A percentile compares a stretch with the other conserved stretches of the same genome.
Conservation (phyloP, 1,140 invertebrate species). For the Aphidius ervi region DNA sequence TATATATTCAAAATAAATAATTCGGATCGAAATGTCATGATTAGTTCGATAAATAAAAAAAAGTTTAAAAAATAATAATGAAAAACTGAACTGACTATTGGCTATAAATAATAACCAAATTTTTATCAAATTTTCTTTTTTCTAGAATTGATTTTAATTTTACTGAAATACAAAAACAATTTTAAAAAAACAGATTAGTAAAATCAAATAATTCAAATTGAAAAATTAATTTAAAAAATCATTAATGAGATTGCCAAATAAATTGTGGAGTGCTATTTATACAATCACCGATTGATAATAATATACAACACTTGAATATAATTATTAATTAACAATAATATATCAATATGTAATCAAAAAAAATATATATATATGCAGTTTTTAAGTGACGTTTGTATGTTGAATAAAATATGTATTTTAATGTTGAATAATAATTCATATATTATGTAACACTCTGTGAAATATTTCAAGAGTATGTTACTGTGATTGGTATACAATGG, state of each 20-base stretch:
- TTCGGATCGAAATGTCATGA: too few species aligned
- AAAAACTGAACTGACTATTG: too few species aligned
- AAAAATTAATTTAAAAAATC: slow-evolving; percentile 2
- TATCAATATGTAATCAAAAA: slow-evolving; percentile 1
- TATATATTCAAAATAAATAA: too few species aligned
- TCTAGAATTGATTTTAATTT: too few species aligned
- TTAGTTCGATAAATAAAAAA: too few species aligned
- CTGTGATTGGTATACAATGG: slow-evolving; percentile 33
- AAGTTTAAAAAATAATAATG: too few species aligned
- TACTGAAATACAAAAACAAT: too few species aligned
- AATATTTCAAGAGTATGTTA: slow-evolving; percentile 7
- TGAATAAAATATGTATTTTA: slow-evolving; percentile 28
- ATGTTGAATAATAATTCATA: slow-evolving; percentile 25
- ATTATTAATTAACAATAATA: not conserved
- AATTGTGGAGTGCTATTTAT: not conserved
- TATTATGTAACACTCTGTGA: slow-evolving; percentile 19
- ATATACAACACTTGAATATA: not conserved
- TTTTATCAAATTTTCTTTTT: too few species aligned
- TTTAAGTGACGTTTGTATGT: slow-evolving; percentile 34
- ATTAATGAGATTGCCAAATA: slow-evolving; percentile 1
- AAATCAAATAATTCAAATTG: too few species aligned
- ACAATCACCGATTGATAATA: too few species aligned
- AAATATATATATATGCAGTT: not conserved
- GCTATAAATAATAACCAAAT: too few species aligned
- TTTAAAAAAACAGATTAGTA: too few species aligned